Evolutionary conservation across 2,888 invertebrate species (phyloP).

Genomic region (Tetanocera ferruginea): DNA sequence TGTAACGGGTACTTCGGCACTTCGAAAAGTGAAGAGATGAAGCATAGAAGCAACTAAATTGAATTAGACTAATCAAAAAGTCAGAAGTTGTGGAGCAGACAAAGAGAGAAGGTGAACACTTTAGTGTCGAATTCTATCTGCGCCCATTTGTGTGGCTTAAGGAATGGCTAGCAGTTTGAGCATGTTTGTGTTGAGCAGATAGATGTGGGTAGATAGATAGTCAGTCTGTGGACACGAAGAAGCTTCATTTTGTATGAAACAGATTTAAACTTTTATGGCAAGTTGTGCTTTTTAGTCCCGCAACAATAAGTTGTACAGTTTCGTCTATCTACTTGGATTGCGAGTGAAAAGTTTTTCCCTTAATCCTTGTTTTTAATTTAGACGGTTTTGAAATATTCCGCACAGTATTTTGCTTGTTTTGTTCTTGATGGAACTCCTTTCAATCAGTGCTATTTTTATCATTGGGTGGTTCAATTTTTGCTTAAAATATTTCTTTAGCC

Average conservation of each 20-base stretch:
- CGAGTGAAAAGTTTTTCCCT: constrained; percentile 39
- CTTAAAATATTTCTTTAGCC: too few species aligned
- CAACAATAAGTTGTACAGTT: neutral
- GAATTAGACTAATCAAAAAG: constrained; percentile 57
- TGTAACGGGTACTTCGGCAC: neutral
- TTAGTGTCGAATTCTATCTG: neutral
- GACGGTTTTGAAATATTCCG: constrained; percentile 33
- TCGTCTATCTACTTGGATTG: constrained; percentile 32
- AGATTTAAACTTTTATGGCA: constrained; percentile 34
- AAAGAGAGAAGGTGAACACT: neutral
- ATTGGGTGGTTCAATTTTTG: neutral
- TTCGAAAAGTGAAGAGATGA: constrained; percentile 5
- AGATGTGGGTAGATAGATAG: too few species aligned
- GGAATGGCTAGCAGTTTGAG: neutral
- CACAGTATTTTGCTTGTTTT: neutral
- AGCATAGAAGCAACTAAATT: constrained; percentile 48
- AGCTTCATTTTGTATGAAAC: constrained; percentile 14
- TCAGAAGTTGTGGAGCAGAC: constrained; percentile 50
- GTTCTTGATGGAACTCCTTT: neutral
- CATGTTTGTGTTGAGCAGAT: neutral
- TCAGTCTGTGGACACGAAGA: neutral
- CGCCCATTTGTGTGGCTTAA: neutral
- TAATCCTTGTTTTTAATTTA: constrained; percentile 47
- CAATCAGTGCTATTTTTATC: neutral
- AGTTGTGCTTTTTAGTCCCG: neutral